Conservation (phyloP, 2,113 vertebrate genomes). For the Rhynchomys soricoides region DNA sequence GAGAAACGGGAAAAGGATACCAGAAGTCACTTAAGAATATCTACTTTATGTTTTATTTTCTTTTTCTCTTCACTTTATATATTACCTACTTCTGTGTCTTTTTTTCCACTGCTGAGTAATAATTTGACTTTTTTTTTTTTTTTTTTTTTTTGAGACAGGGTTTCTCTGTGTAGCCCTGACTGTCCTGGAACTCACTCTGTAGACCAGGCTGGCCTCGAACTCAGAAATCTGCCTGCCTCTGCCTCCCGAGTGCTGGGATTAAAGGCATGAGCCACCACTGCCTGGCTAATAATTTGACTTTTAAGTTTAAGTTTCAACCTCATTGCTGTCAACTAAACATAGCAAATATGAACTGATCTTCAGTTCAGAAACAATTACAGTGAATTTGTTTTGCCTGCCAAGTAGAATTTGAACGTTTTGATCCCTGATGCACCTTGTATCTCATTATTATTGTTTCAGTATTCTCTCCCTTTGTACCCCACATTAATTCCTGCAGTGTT, state of each 20-base stretch:
- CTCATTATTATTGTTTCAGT: background rate
- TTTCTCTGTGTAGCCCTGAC: no score
- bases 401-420: conserved; percentile 30
- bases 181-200: no score
- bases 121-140: background rate
- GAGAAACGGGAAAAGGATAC: background rate
- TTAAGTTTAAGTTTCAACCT: background rate
- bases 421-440: background rate
- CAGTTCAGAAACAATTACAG: background rate
- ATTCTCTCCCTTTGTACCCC: background rate
- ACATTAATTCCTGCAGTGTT: background rate
- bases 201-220: no score
- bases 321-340: background rate
- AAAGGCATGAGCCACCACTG: no score
- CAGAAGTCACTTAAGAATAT: background rate
- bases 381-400: conserved; percentile 27
- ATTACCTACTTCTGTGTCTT: background rate
- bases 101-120: background rate
- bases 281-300: conserved; percentile 19
- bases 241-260: no score
- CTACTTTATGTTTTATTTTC: background rate
- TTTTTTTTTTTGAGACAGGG: no score
- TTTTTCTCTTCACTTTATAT: background rate
- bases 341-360: conserved; percentile 2
- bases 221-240: no score